phyloP scores from a whole-genome alignment of 2,113 vertebrate genomes.

The Petromus typicus region DNA sequence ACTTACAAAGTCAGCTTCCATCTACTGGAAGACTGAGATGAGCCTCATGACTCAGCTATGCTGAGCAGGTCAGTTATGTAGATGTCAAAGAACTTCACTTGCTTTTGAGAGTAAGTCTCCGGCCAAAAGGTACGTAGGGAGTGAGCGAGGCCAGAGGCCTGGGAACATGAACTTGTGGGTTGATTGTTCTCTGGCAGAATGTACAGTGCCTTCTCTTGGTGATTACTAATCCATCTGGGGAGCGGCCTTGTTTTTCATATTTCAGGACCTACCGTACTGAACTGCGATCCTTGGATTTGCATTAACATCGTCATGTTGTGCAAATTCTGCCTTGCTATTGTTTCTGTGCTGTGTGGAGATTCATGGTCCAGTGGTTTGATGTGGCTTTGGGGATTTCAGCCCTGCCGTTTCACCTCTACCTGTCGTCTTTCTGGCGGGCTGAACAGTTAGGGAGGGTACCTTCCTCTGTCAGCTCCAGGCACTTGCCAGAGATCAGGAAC shows the following conservation, averaged over 20 bases:
- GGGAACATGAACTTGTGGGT: background rate
- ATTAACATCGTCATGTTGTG: background rate
- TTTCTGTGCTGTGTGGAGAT: background rate
- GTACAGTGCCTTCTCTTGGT: slow-evolving; percentile 11
- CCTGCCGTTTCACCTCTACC: background rate
- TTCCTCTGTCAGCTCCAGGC: slow-evolving; percentile 60
- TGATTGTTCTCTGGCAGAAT: background rate
- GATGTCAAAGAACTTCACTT: background rate
- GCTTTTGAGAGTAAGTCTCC: background rate
- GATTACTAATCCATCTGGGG: slow-evolving; percentile 28
- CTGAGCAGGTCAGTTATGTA: background rate
- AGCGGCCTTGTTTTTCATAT: slow-evolving; percentile 36
- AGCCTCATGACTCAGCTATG: background rate
- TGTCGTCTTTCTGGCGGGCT: slow-evolving; percentile 13
- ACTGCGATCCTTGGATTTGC: slow-evolving; percentile 38
- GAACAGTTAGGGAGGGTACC: slow-evolving; percentile 3
- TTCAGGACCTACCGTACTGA: slow-evolving; percentile 30
- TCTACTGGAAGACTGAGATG: background rate
- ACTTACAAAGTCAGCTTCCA: background rate
- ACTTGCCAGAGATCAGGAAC: slow-evolving; percentile 17
- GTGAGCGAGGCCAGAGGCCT: background rate
- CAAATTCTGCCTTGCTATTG: slow-evolving; percentile 41
- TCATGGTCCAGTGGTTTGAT: slow-evolving; percentile 4
- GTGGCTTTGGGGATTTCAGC: slow-evolving; percentile 41
- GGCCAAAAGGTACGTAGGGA: background rate